Conservation (phyloP, 2,113 vertebrate species). For the Hippocampus abdominalis region DNA sequence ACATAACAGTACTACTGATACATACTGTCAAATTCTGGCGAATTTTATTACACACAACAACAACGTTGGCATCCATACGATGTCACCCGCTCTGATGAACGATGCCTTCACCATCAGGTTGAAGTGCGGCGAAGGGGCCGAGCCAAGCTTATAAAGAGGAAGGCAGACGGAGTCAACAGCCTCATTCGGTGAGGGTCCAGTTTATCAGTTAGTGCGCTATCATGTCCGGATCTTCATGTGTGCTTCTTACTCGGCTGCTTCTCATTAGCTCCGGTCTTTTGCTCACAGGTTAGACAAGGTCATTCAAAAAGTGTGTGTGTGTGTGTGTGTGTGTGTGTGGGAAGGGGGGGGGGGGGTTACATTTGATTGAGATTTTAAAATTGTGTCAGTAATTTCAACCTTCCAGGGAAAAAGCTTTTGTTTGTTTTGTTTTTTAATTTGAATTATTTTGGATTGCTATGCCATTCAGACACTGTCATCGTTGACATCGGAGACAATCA, state of each 20-base stretch:
- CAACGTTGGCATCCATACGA: background rate
- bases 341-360: no score
- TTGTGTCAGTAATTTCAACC: background rate
- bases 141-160: background rate
- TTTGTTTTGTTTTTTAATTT: no score
- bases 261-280: background rate
- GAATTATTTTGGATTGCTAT: background rate
- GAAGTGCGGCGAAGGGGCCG: background rate
- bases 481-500: background rate
- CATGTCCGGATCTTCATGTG: background rate
- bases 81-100: background rate
- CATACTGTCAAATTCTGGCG: background rate
- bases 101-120: background rate
- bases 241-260: background rate
- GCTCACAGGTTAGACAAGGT: background rate
- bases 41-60: background rate
- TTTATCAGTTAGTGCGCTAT: background rate
- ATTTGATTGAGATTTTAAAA: no score
- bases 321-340: no score
- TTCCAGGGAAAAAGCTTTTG: background rate
- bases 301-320: background rate
- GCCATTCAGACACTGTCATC: conserved; percentile 20
- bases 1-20: background rate
- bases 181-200: background rate
- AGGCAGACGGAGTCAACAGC: background rate